A percentile compares a stretch with the other conserved stretches of the same genome.
phyloP scores from a whole-genome alignment of 2,113 vertebrate genomes.

The Anseranas semipalmata region DNA sequence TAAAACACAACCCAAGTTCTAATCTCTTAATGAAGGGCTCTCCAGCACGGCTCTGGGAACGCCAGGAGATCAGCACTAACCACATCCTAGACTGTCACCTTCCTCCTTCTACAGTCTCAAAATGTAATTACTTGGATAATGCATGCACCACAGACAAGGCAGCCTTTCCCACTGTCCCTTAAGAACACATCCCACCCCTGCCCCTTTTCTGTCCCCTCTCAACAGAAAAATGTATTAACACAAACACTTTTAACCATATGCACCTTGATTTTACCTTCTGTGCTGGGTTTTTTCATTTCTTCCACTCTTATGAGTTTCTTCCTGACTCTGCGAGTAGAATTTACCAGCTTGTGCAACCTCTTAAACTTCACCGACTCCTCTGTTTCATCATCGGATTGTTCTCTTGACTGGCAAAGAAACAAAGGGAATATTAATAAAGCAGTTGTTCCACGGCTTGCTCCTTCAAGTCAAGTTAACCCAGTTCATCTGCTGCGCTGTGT shows the following conservation, averaged over 20 bases:
- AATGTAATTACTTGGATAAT: background rate
- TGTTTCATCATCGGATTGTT: constrained; percentile 96
- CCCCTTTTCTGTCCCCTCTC: background rate
- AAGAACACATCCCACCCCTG: background rate
- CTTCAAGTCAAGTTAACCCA: constrained; percentile 8
- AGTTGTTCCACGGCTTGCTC: background rate
- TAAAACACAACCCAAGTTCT: background rate
- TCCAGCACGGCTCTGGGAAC: background rate
- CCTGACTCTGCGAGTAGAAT: constrained; percentile 93
- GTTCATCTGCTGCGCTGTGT: background rate
- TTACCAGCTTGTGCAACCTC: constrained; percentile 96
- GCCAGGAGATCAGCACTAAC: constrained; percentile 8
- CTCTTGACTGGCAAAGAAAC: constrained; percentile 88
- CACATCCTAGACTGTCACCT: background rate
- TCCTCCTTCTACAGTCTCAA: background rate
- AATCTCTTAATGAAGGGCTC: constrained; percentile 32
- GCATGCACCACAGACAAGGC: background rate
- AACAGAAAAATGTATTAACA: background rate
- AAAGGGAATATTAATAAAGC: constrained; percentile 73
- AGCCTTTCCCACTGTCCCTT: background rate
- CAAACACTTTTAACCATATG: background rate
- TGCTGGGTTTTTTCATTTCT: constrained; percentile 91
- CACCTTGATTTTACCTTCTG: constrained; percentile 83
- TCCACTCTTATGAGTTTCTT: constrained; percentile 98
- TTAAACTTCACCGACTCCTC: constrained; percentile 98